Conservation (phyloP, 2,888 invertebrate genomes). For the Hofmannophila pseudospretella region DNA sequence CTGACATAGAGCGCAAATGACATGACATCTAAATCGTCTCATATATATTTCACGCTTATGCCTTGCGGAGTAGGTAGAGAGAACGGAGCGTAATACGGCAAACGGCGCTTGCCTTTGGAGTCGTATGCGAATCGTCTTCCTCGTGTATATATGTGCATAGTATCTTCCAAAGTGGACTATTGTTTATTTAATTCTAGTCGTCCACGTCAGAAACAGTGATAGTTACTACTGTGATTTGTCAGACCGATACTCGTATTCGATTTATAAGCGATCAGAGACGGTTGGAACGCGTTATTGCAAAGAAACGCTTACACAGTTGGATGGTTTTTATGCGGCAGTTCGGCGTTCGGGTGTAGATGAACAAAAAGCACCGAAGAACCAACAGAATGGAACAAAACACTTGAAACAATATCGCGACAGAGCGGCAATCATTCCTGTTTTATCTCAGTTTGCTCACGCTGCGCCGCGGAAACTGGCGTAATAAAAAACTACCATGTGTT, state of each 20-base stretch:
- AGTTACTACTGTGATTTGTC: too few relatives aligned
- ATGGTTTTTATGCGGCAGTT: constrained; percentile 40
- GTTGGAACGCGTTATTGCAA: constrained; percentile 30
- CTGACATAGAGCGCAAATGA: too few relatives aligned
- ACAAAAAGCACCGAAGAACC: constrained; percentile 52
- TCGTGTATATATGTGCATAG: too few relatives aligned
- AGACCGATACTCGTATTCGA: background rate
- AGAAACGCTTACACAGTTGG: constrained; percentile 33
- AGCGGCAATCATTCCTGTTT: constrained; percentile 74
- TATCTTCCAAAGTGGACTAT: too few relatives aligned
- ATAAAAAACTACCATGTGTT: constrained; percentile 68
- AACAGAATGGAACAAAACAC: constrained; percentile 64
- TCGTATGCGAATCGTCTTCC: too few relatives aligned
- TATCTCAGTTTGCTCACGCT: constrained; percentile 73
- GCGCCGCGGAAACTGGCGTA: constrained; percentile 63
- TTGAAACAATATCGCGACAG: constrained; percentile 71
- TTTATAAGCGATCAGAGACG: constrained; percentile 15
- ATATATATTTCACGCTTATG: too few relatives aligned
- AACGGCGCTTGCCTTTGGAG: too few relatives aligned
- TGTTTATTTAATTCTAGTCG: too few relatives aligned
- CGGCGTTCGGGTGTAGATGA: constrained; percentile 48
- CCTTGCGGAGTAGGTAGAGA: too few relatives aligned
- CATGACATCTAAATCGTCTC: too few relatives aligned
- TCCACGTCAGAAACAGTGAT: background rate
- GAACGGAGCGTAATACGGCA: too few relatives aligned